A percentile compares a stretch with the other conserved stretches of the same genome.
phyloP scores from a whole-genome alignment of 2,888 invertebrate species.

The Pseudeuparius sepicola region DNA sequence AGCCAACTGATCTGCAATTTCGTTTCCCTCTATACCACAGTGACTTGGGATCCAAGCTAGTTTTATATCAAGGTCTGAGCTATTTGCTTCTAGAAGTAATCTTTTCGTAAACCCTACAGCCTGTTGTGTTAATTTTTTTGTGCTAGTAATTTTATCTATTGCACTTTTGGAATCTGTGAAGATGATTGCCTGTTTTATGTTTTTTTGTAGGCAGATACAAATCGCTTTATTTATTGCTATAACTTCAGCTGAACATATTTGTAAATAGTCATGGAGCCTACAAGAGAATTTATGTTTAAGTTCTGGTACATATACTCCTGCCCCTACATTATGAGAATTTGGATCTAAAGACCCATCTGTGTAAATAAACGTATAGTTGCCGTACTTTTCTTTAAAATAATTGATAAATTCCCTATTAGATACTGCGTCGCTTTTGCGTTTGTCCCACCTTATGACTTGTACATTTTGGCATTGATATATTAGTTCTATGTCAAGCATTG shows the following conservation, averaged over 20 bases:
- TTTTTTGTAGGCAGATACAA: background rate
- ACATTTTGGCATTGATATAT: constrained; percentile 1
- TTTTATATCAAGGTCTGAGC: background rate
- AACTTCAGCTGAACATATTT: constrained; percentile 14
- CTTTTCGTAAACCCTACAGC: background rate
- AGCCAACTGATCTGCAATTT: constrained; percentile 3
- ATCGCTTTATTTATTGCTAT: constrained; percentile 11
- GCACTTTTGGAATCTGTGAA: constrained; percentile 8
- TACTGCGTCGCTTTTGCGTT: background rate
- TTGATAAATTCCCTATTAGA: background rate
- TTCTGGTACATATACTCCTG: constrained; percentile 11
- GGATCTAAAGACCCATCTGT: constrained; percentile 7
- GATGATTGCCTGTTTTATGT: constrained; percentile 2
- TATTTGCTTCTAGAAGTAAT: background rate
- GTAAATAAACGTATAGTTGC: background rate
- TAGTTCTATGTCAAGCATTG: background rate
- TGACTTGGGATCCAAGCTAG: constrained; percentile 4
- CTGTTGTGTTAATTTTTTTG: background rate
- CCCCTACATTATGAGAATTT: background rate
- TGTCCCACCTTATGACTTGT: background rate
- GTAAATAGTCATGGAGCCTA: constrained; percentile 5
- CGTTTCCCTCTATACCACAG: background rate
- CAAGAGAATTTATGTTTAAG: constrained; percentile 8
- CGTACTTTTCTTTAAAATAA: background rate
- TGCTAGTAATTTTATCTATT: background rate